Conservation (phyloP, 2,797 vertebrate genomes). For the Oreonectes daqikongensis region DNA sequence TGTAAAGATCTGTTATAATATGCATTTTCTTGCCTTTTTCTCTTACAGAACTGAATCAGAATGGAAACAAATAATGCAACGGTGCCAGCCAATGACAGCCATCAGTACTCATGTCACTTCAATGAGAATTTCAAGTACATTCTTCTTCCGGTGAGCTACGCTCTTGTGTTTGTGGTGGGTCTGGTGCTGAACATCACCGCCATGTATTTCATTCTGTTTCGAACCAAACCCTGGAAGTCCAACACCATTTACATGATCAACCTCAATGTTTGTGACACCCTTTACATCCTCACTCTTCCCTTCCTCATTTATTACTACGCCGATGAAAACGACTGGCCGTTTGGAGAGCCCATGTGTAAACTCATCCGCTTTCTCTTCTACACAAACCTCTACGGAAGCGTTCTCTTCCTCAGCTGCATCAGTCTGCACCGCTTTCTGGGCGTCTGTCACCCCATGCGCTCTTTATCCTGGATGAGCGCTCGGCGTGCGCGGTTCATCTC, state of each 20-base stretch:
- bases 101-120: slow-evolving; percentile 80
- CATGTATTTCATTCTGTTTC: slow-evolving; percentile 86
- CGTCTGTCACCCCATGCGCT: slow-evolving; percentile 86
- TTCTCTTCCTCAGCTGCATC: slow-evolving; percentile 95
- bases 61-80: slow-evolving; percentile 54
- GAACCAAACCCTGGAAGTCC: slow-evolving; percentile 89
- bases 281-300: slow-evolving; percentile 91
- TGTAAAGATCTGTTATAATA: not conserved
- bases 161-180: slow-evolving; percentile 86
- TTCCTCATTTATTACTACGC: slow-evolving; percentile 94
- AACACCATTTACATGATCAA: slow-evolving; percentile 97
- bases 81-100: slow-evolving; percentile 52
- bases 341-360: slow-evolving; percentile 87
- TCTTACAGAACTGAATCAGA: slow-evolving; percentile 56
- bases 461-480: slow-evolving; percentile 83
- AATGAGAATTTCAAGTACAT: slow-evolving; percentile 91
- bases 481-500: slow-evolving; percentile 82
- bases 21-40: not conserved
- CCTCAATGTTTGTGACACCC: slow-evolving; percentile 86
- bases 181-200: slow-evolving; percentile 85
- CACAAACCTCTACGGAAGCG: slow-evolving; percentile 92
- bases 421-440: slow-evolving; percentile 92
- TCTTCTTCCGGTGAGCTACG: slow-evolving; percentile 87
- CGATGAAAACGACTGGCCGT: slow-evolving; percentile 90
- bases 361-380: slow-evolving; percentile 97